Evolutionary conservation across 2,888 invertebrate genomes (phyloP), one percentile per base, ranked within the genome.

Genomic region (Drosophila monieri): DNA sequence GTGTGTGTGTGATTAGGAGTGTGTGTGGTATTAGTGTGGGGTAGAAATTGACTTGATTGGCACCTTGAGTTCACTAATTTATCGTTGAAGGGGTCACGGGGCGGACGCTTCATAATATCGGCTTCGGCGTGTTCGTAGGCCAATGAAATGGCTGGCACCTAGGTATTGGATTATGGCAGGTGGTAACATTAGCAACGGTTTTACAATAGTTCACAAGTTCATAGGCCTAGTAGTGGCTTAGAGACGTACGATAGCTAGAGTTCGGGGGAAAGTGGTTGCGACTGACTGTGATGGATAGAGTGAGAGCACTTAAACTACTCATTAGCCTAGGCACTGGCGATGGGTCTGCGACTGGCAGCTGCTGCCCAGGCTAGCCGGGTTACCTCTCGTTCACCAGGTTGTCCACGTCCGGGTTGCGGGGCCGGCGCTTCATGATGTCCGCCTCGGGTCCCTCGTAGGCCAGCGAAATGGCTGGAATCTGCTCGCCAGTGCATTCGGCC

Each of bases 341-440:
- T 25, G 46, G 12, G 35, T 59, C 27, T 49, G 44, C 35, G 35
- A 25, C 41, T 46, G 53, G 52, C 27, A 48, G 15, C 2, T 39
- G 8, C 39, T 39, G 8, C 9, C 27, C 32, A 25, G 53, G 47
- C 35, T 23, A 14, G 44, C n/a, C 43, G 14, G 52, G 73, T 95
- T 95, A 97, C 97, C 98, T 98, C 95, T 96, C 96, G 94, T 98
- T 98, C 92, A 98, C 98, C 92, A 98, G 96, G 95, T 98, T 98
- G 94, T 98, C 98, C 93, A 95, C 95, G 93, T 96, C 95, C 93
- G 98, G 97, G 94, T 98, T 96, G 94, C 98, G 95, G 92, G 98
- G 98, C 93, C 96, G 96, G 93, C 98, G 95, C 95, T 98, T 98
- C 98, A 98, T 98, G 92, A 98, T 98, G 95, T 98, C 98, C 93